phyloP scores from a whole-genome alignment of 2,113 vertebrate genomes.

The Aythya baeri region DNA sequence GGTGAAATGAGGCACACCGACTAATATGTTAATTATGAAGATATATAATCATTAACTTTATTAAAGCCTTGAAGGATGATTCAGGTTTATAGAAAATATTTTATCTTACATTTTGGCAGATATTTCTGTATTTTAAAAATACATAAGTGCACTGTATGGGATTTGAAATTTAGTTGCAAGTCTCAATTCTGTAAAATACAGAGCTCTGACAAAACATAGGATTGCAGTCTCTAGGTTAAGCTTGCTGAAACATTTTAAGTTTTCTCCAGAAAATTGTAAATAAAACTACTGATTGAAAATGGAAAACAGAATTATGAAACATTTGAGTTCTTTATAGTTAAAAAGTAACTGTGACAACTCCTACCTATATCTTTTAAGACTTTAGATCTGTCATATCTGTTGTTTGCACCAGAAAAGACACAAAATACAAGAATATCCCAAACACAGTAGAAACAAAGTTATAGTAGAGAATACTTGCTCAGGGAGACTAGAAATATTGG shows the following conservation, averaged over 20 bases:
- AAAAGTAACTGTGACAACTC: neutral
- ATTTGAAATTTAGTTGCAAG: neutral
- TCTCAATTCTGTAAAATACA: neutral
- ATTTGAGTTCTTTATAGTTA: neutral
- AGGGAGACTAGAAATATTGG: neutral
- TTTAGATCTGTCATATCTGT: neutral
- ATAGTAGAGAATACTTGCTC: neutral
- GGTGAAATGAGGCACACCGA: neutral
- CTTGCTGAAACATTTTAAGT: neutral
- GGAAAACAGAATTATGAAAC: neutral
- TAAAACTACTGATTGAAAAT: neutral
- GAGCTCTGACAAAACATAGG: neutral
- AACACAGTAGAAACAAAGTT: neutral
- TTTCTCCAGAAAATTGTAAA: neutral
- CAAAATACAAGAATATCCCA: neutral
- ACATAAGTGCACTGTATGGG: neutral
- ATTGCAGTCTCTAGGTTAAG: neutral
- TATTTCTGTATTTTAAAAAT: neutral
- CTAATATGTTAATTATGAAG: neutral
- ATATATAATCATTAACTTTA: neutral
- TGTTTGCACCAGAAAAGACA: neutral
- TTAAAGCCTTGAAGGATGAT: neutral
- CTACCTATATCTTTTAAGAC: neutral
- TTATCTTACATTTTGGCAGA: neutral
- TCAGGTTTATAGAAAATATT: neutral